These are phyloP conservation scores for Synergus itoensis DNA, from an alignment of 2,888 invertebrate genomes.

Conservation along the genomic window DNA sequence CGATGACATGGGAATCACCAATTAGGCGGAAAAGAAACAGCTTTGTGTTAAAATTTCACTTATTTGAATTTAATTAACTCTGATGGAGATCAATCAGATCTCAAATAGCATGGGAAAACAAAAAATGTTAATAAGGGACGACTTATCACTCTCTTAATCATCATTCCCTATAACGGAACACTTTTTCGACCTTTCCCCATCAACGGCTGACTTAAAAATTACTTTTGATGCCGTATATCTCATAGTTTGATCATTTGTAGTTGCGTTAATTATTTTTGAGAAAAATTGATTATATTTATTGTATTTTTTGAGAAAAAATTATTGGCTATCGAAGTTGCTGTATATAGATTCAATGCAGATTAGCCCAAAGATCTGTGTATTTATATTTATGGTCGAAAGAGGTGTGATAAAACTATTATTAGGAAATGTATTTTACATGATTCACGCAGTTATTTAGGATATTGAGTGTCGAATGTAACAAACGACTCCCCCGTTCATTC, in stretches of 20 bases:
- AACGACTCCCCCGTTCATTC: constrained; percentile 33
- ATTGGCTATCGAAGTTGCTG: not conserved
- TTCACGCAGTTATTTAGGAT: constrained; percentile 32
- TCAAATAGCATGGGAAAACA: not conserved
- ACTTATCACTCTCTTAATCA: constrained; percentile 1
- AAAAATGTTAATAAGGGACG: constrained; percentile 1
- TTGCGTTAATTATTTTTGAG: not conserved
- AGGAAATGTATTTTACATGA: constrained; percentile 5
- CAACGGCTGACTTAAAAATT: not conserved
- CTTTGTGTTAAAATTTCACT: constrained; percentile 3
- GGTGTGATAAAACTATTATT: constrained; percentile 38
- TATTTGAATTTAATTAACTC: constrained; percentile 10
- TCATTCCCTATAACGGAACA: not conserved
- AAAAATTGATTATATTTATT: too few relatives aligned
- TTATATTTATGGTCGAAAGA: constrained; percentile 29
- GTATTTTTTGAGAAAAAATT: not conserved
- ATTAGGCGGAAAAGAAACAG: constrained; percentile 14
- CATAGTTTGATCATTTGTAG: not conserved
- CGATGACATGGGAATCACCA: not conserved
- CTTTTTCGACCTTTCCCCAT: too few relatives aligned
- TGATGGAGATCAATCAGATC: not conserved
- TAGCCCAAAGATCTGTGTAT: not conserved
- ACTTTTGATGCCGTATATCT: not conserved
- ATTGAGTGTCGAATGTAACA: constrained; percentile 38
- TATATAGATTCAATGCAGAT: not conserved